Conservation (phyloP, 2,113 vertebrate species). For the Dasyornis broadbenti region DNA sequence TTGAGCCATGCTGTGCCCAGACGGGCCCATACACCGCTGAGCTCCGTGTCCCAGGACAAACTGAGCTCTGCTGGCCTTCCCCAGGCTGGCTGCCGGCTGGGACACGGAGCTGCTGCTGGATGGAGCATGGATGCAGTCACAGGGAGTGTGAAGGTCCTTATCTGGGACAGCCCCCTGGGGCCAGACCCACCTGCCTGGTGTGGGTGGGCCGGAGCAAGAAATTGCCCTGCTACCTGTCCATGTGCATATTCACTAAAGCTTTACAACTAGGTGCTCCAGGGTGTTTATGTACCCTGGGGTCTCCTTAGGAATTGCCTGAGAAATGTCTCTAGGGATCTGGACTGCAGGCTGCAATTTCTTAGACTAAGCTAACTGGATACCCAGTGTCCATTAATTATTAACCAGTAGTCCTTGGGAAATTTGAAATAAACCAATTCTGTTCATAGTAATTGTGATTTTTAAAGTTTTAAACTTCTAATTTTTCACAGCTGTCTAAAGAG, state of each 20-base stretch:
- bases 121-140: not conserved
- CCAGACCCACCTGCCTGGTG: not conserved
- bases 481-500: slow-evolving; percentile 29
- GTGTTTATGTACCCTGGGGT: not conserved
- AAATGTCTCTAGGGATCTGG: not conserved
- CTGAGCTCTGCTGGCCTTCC: not conserved
- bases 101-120: not conserved
- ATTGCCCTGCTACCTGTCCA: not conserved
- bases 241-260: not conserved
- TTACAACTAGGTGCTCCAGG: not conserved
- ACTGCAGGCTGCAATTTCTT: not conserved
- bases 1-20: not conserved
- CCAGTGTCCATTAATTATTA: not conserved
- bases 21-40: fast-evolving
- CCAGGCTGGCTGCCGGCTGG: not conserved
- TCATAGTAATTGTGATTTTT: not conserved
- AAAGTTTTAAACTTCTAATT: not conserved
- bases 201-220: not conserved
- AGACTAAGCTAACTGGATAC: not conserved
- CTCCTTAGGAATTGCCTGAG: not conserved
- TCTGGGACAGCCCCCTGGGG: not conserved
- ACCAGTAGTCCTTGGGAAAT: not conserved
- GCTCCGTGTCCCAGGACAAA: not conserved
- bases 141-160: fast-evolving
- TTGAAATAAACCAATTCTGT: not conserved